A percentile compares a stretch with the other conserved stretches of the same genome.
Conservation (phyloP, 1,140 invertebrate genomes). For the Ceratina japonica region DNA sequence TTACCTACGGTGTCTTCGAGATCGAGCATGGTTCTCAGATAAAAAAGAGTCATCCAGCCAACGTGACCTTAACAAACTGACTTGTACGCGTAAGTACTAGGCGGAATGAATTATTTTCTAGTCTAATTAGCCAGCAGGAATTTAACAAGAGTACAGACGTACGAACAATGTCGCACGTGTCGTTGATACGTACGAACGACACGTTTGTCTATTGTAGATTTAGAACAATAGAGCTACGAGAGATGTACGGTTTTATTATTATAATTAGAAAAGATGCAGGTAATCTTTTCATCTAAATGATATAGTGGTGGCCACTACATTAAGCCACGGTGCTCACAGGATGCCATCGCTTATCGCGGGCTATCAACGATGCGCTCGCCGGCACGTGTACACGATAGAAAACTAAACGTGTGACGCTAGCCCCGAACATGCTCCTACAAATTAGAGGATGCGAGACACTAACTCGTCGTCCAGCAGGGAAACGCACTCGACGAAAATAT, state of each 20-base stretch:
- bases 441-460: slow-evolving; percentile 13
- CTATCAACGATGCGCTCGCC: slow-evolving; percentile 52
- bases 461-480: slow-evolving; percentile 36
- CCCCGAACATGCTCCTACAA: slow-evolving; percentile 45
- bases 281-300: slow-evolving; percentile 65
- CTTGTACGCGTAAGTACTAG: not conserved
- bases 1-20: slow-evolving; percentile 50
- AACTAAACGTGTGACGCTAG: slow-evolving; percentile 39
- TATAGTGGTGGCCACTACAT: slow-evolving; percentile 45
- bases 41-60: slow-evolving; percentile 36
- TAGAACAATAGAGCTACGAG: slow-evolving; percentile 30
- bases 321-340: slow-evolving; percentile 58
- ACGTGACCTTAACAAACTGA: slow-evolving; percentile 12
- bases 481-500: not conserved
- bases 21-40: slow-evolving; percentile 51
- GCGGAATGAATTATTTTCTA: not conserved
- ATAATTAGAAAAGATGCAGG: slow-evolving; percentile 55
- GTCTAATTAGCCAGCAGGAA: not conserved
- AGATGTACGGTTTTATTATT: slow-evolving; percentile 21
- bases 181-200: not conserved
- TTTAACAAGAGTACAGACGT: too few species aligned
- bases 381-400: slow-evolving; percentile 47
- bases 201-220: not conserved
- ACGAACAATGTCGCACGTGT: not conserved
- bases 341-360: slow-evolving; percentile 65